These are phyloP conservation scores for Podarcis muralis DNA, from an alignment of 2,113 vertebrate genomes.

Conservation along the genomic window DNA sequence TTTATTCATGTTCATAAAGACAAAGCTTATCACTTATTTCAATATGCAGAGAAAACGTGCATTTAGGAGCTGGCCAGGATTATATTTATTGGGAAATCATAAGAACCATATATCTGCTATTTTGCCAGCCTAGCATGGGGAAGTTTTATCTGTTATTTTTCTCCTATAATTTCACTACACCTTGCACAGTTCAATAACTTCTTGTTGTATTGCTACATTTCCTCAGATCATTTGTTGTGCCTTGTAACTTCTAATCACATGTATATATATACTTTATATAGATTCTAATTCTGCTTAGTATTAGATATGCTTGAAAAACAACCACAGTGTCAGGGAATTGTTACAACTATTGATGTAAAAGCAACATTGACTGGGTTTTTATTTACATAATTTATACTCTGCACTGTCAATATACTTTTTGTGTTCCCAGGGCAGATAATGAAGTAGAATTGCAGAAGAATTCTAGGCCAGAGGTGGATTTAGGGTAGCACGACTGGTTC, in stretches of 20 bases:
- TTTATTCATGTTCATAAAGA: background rate
- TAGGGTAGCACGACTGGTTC: no score
- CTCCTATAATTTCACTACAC: background rate
- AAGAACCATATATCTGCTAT: background rate
- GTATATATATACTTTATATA: background rate
- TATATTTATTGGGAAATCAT: background rate
- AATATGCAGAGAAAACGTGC: background rate
- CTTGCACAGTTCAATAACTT: background rate
- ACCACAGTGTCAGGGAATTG: background rate
- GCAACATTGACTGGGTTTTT: no score
- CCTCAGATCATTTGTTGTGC: background rate
- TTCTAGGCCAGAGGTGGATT: background rate
- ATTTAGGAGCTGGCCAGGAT: background rate
- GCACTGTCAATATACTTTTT: no score
- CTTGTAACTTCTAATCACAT: no score
- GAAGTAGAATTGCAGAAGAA: no score
- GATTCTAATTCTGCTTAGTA: background rate
- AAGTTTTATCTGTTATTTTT: background rate
- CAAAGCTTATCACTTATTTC: background rate
- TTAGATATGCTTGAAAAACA: background rate
- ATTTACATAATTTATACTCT: no score
- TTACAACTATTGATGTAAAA: no score
- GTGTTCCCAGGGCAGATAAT: background rate
- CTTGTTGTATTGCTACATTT: background rate
- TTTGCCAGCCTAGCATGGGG: background rate